Evolutionary conservation across 2,113 vertebrate species (phyloP).

Genomic region (Chionis minor): DNA sequence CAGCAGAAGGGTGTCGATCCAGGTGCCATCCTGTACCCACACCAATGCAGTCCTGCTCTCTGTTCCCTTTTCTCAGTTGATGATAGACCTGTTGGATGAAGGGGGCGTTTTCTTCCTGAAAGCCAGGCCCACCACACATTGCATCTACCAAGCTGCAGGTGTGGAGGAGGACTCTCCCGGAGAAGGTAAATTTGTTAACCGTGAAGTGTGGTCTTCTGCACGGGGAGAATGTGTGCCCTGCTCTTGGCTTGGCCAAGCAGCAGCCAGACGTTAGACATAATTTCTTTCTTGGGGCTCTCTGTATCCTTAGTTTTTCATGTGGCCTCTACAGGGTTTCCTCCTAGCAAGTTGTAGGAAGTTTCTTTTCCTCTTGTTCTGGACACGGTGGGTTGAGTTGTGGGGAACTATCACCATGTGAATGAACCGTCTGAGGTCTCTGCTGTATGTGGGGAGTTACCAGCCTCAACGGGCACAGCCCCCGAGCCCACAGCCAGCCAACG

Average conservation of each 20-base stretch:
- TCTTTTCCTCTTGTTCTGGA: not conserved
- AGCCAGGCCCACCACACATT: constrained; percentile 59
- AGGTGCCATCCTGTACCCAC: not conserved
- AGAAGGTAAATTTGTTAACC: constrained; percentile 12
- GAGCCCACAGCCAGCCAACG: not conserved
- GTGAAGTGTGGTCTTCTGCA: not conserved
- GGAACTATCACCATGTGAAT: not conserved
- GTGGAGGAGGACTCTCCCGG: not conserved
- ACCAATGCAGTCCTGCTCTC: not conserved
- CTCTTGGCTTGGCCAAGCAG: not conserved
- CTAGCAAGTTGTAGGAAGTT: not conserved
- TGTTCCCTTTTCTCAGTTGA: constrained; percentile 71
- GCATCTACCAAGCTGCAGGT: constrained; percentile 6
- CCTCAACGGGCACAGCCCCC: not conserved
- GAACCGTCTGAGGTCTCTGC: not conserved
- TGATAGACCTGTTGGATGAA: constrained; percentile 80
- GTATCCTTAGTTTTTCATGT: not conserved
- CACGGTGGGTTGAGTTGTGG: not conserved
- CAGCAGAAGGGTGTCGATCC: rapidly evolving
- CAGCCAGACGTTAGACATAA: not conserved
- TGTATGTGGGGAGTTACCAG: not conserved
- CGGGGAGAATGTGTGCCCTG: not conserved
- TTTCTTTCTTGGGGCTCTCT: not conserved
- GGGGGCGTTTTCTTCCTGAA: constrained; percentile 76
- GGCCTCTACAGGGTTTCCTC: not conserved